Percentiles rank a stretch among this genome's conserved stretches.
phyloP scores from a whole-genome alignment of 2,797 vertebrate species.

The Periparus ater region DNA sequence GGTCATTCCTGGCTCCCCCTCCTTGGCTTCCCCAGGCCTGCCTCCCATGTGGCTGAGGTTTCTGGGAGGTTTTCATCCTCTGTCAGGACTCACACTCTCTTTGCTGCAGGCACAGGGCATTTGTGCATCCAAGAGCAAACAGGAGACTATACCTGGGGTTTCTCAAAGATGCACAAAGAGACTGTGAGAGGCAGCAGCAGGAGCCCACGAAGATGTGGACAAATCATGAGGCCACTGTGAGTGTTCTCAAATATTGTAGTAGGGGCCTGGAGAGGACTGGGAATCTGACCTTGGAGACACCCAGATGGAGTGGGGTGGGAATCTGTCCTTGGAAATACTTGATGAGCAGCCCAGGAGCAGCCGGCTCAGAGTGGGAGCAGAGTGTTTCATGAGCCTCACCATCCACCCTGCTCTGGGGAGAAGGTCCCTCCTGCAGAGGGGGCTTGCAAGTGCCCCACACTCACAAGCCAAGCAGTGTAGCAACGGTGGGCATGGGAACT shows the following conservation, averaged over 20 bases:
- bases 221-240: background rate
- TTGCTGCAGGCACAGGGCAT: background rate
- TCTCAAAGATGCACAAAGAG: background rate
- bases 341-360: background rate
- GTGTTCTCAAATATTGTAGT: background rate
- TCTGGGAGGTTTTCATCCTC: background rate
- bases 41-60: background rate
- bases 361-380: background rate
- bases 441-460: background rate
- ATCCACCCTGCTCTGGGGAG: background rate
- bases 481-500: background rate
- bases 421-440: background rate
- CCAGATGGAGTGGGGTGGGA: background rate
- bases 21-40: background rate
- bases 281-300: background rate
- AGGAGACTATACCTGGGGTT: background rate
- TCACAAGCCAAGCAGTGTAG: background rate
- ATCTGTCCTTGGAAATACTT: background rate
- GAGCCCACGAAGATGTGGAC: background rate
- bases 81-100: rapidly evolving
- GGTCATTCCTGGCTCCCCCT: background rate
- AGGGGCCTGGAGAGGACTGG: background rate
- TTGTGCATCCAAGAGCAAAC: background rate
- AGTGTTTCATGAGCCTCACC: background rate
- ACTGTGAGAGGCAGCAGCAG: background rate